A percentile compares a stretch with the other conserved stretches of the same genome.
Evolutionary conservation across 2,888 invertebrate genomes (phyloP).

Genomic region (Blastobasis lacticolella): DNA sequence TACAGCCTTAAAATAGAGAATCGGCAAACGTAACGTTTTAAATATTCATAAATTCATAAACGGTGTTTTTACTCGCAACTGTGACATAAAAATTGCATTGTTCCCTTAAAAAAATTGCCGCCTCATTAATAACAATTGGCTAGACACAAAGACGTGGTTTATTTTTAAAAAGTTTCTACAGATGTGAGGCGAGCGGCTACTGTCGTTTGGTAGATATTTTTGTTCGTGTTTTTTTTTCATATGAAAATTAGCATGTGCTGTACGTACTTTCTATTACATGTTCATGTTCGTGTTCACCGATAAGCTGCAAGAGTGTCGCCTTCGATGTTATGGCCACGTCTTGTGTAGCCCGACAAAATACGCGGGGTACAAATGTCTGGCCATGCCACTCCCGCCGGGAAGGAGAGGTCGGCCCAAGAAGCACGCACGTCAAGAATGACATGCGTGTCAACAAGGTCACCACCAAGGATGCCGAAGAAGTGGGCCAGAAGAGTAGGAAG

Average conservation of each 20-base stretch:
- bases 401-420: too few relatives aligned
- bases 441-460: too few relatives aligned
- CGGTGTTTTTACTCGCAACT: constrained; percentile 58
- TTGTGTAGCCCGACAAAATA: too few relatives aligned
- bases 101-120: constrained; percentile 53
- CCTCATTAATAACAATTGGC: constrained; percentile 51
- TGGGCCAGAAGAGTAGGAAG: too few relatives aligned
- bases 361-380: too few relatives aligned
- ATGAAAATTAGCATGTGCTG: neutral
- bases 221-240: constrained; percentile 3
- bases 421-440: too few relatives aligned
- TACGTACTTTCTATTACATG: neutral
- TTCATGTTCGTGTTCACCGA: too few relatives aligned
- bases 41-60: constrained; percentile 40
- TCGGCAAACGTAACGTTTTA: constrained; percentile 16
- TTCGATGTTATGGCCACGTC: too few relatives aligned
- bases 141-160: constrained; percentile 51
- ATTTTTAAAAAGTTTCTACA: constrained; percentile 28
- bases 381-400: too few relatives aligned
- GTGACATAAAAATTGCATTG: constrained; percentile 63
- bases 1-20: neutral
- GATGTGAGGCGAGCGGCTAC: constrained; percentile 5
- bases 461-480: too few relatives aligned
- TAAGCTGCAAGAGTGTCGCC: too few relatives aligned
- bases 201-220: constrained; percentile 13